Conservation (phyloP, 2,113 vertebrate species). For the Mus spicilegus region DNA sequence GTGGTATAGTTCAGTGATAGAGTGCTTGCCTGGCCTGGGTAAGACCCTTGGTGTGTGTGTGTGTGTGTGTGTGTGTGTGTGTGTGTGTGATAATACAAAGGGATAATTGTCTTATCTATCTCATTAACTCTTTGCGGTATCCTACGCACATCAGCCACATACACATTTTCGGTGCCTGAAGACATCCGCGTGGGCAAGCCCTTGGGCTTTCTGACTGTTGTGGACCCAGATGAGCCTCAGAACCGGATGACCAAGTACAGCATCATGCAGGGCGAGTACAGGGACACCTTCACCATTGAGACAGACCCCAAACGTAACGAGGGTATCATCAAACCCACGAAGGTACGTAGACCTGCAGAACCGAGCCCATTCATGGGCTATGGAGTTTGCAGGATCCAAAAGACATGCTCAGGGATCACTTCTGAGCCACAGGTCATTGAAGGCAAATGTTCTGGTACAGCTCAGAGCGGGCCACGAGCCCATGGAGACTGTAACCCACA, state of each 20-base stretch:
- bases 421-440: not conserved
- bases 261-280: conserved; percentile 81
- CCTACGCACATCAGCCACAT: conserved; percentile 85
- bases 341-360: conserved; percentile 85
- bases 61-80: not conserved
- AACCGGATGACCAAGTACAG: conserved; percentile 92
- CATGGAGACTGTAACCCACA: not conserved
- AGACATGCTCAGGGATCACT: not conserved
- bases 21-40: not conserved
- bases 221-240: conserved; percentile 92
- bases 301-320: conserved; percentile 88
- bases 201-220: conserved; percentile 89
- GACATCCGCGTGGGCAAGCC: conserved; percentile 86
- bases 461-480: no score
- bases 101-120: not conserved
- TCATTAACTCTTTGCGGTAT: conserved; percentile 61
- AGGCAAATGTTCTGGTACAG: not conserved
- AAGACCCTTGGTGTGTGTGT: not conserved
- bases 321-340: conserved; percentile 90
- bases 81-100: not conserved
- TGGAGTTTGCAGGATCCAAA: not conserved
- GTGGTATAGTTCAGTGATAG: not conserved
- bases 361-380: accelerated
- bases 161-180: conserved; percentile 90
- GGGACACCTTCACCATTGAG: conserved; percentile 87